A percentile compares a stretch with the other conserved stretches of the same genome.
Conservation (phyloP, 2,113 vertebrate species). For the Poecile atricapillus region DNA sequence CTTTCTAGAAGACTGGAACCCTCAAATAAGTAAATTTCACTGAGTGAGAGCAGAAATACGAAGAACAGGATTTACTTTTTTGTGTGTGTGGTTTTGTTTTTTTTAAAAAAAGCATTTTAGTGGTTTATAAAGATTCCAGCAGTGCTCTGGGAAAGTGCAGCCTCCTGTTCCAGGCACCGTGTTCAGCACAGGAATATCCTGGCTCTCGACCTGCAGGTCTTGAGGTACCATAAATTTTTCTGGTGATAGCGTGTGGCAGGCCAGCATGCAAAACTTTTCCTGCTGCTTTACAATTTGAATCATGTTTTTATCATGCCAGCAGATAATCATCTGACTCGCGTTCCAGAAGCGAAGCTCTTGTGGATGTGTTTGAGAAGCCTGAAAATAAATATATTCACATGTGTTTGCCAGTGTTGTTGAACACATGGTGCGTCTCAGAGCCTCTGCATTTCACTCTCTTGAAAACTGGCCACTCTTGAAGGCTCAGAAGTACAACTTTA, state of each 20-base stretch:
- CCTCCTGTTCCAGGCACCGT: not conserved
- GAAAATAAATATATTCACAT: not conserved
- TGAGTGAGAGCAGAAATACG: conserved; percentile 28
- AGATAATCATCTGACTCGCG: not conserved
- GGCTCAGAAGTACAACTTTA: not conserved
- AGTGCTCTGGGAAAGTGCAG: not conserved
- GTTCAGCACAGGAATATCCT: not conserved
- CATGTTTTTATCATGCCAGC: not conserved
- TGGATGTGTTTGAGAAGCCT: not conserved
- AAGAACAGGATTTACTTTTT: not conserved
- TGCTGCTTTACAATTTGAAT: not conserved
- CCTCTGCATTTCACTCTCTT: not conserved
- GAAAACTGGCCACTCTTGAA: not conserved
- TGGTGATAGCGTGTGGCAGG: not conserved
- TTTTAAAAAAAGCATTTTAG: not conserved
- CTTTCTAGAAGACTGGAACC: not conserved
- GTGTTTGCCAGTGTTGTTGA: not conserved
- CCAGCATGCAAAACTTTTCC: not conserved
- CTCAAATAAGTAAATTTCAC: not conserved
- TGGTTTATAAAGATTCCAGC: conserved; percentile 19
- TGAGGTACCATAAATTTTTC: not conserved
- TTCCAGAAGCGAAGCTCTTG: not conserved
- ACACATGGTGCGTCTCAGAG: not conserved
- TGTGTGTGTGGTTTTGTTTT: not conserved
- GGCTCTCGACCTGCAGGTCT: not conserved